Base-by-base conservation (phyloP, 2,113 vertebrate genomes). In the Crotophaga sulcirostris region DNA sequence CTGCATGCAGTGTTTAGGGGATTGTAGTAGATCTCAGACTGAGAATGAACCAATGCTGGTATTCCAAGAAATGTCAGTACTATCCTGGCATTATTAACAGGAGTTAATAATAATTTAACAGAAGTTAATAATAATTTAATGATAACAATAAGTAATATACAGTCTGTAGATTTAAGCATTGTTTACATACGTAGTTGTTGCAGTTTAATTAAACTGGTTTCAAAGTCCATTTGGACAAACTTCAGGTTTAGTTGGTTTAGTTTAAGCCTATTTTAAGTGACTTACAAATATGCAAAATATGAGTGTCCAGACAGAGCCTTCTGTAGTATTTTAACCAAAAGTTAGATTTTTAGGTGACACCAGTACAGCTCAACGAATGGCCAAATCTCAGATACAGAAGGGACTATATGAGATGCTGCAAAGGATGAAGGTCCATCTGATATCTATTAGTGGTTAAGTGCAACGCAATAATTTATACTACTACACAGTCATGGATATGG, bases 101-200 rank as follows among this genome's bases (percentile, higher is more conserved):
- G 34, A 77, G 42, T n/a, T n/a, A n/a, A n/a, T n/a, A n/a, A n/a
- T n/a, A n/a, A n/a, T n/a, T n/a, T n/a, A n/a, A n/a, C n/a, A n/a
- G n/a, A n/a, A n/a, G n/a, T n/a, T n/a, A n/a, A n/a, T n/a, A n/a
- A n/a, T n/a, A n/a, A n/a, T n/a, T n/a, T n/a, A n/a, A n/a, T n/a
- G n/a, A n/a, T n/a, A n/a, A n/a, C n/a, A n/a, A n/a, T n/a, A n/a
- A 94, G 87, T 90, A 93, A 96, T 96, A 94, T 96, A 96, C 72
- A 88, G 90, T 90, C 88, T 95, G 87, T 77, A 97, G 87, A 86
- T 93, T 93, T 94, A 96, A 93, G 64, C 82, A 88, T 88, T 97
- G 93, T 94, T 95, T 95, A 95, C 92, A 90, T 69, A 96, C 85
- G 94, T 77, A 84, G 67, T 75, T 90, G 52, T 56, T 86, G 84